Base-by-base conservation (phyloP, 1,140 invertebrate genomes). In the Sarcophaga bullata region DNA sequence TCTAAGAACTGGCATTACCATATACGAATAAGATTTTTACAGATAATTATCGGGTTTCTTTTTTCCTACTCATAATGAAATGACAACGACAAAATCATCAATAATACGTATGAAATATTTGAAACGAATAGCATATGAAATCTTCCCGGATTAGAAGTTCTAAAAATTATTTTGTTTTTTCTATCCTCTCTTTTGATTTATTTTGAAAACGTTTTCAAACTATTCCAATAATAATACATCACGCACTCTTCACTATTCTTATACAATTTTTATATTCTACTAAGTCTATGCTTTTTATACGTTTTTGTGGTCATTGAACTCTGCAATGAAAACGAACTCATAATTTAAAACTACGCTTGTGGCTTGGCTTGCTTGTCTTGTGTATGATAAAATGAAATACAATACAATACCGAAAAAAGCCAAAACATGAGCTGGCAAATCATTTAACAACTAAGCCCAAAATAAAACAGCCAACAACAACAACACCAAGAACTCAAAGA, bases 281-380 rank as follows among this genome's bases (percentile, higher is more conserved):
- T 68, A 68, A n/a, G 19, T 19, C 17, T 19, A 19, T 19, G n/a
- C 19, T 19, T 15, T 68, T 52, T 52, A 3, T 52, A 50, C 58
- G 48, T 80, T 68, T 48, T 49, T 73, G 46, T 81, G 82, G 82
- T 80, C 82, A 81, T 47, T 83, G 82, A 83, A 83, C 82, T 81
- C 5, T 10, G 54, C 82, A 83, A 83, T 81, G 82, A 83, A 83
- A 83, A 83, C 82, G 82, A 83, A 83, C 82, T 83, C 81, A 83
- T 78, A 78, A 50, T 78, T 78, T 80, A 83, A 83, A 80, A 80
- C 54, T 68, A 75, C 62, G 17, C 17, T 68, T 25, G 19, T 68
- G 62, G 62, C 62, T 68, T 37, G 25, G 25, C 25, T 37, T n/a
- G n/a, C n/a, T 37, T 37, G 25, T 1, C 25, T 37, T 25, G 62